These are phyloP conservation scores for Pteruthius melanotis DNA, from an alignment of 2,113 vertebrate species.

Conservation along the genomic window DNA sequence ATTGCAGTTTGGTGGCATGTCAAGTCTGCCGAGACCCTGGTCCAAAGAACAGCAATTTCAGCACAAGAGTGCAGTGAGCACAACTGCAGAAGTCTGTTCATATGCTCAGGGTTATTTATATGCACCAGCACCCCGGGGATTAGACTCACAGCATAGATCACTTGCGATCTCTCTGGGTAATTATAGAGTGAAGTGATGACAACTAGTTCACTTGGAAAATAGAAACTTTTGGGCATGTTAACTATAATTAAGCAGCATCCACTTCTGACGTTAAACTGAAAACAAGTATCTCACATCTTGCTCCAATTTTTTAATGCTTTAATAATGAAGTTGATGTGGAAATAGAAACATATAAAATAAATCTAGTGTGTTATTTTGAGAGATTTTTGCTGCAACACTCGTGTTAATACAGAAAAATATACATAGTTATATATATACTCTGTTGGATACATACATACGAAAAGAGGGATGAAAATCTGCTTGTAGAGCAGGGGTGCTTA, in stretches of 20 bases:
- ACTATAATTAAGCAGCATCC: neutral
- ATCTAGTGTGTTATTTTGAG: neutral
- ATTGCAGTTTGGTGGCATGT: neutral
- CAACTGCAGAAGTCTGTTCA: neutral
- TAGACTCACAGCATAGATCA: neutral
- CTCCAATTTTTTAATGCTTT: neutral
- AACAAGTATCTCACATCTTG: neutral
- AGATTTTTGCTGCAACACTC: neutral
- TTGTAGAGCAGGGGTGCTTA: neutral
- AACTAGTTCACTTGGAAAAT: neutral
- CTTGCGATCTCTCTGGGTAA: neutral
- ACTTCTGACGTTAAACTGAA: neutral
- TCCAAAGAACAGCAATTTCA: neutral
- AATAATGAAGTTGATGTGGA: neutral
- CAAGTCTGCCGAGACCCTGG: accelerated
- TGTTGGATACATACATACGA: neutral
- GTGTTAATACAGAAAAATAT: neutral
- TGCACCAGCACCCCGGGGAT: neutral
- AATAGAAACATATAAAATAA: neutral
- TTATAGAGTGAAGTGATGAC: neutral
- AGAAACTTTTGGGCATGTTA: neutral
- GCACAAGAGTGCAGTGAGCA: neutral
- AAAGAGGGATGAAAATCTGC: neutral
- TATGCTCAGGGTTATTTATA: neutral
- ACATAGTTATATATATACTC: neutral